A percentile compares a stretch with the other conserved stretches of the same genome.
phyloP scores from a whole-genome alignment of 2,113 vertebrate genomes.

The Suncus etruscus region DNA sequence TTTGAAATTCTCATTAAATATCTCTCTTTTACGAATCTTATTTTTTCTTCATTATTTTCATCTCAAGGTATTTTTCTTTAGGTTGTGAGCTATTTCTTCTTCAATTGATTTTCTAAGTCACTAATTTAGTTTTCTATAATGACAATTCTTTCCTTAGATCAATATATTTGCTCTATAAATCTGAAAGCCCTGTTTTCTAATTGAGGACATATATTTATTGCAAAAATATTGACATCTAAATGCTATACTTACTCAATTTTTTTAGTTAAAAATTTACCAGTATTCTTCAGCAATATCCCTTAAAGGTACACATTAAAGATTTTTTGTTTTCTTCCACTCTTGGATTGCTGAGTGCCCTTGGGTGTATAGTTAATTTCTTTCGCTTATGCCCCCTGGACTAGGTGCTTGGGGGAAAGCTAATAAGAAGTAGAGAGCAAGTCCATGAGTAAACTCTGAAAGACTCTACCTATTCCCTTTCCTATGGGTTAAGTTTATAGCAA shows the following conservation, averaged over 20 bases:
- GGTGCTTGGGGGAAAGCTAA: neutral
- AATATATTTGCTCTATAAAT: slow-evolving; percentile 12
- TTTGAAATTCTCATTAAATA: neutral
- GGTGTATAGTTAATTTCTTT: neutral
- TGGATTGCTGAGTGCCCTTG: neutral
- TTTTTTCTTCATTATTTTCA: slow-evolving; percentile 25
- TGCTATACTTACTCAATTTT: neutral
- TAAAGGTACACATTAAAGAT: neutral
- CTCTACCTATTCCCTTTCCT: neutral
- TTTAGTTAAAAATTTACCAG: neutral
- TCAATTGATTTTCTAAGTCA: slow-evolving; percentile 27
- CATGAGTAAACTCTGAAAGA: neutral
- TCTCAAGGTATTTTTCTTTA: slow-evolving; percentile 19
- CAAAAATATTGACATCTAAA: neutral
- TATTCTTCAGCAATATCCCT: neutral
- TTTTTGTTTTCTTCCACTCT: neutral
- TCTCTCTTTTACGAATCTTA: slow-evolving; percentile 2
- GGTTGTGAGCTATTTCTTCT: slow-evolving; percentile 28
- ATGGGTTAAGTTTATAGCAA: neutral
- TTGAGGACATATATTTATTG: neutral
- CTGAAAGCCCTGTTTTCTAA: slow-evolving; percentile 23
- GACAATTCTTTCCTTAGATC: neutral
- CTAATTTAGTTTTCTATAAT: slow-evolving; percentile 30
- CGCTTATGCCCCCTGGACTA: neutral
- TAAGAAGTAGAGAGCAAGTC: neutral